Evolutionary conservation across 2,113 vertebrate species (phyloP).

Genomic region (Thamnophis sirtalis): DNA sequence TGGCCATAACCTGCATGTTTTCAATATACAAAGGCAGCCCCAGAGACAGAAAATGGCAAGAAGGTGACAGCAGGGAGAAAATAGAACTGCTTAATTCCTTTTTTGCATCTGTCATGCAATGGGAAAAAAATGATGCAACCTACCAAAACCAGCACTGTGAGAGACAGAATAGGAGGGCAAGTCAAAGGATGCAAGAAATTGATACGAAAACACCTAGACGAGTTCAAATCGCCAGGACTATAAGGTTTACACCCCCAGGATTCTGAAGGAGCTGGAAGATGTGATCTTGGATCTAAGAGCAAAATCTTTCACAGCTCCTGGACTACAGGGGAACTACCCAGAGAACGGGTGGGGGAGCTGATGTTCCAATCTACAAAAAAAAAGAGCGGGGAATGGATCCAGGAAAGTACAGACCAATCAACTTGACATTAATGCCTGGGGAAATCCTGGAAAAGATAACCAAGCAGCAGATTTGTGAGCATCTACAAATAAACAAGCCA

Average conservation of each 20-base stretch:
- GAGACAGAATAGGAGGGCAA: not conserved
- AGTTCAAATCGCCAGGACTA: not conserved
- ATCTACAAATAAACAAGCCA: not conserved
- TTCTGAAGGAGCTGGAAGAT: not conserved
- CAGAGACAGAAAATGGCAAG: not conserved
- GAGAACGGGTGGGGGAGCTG: not conserved
- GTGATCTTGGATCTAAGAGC: not conserved
- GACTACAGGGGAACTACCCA: not conserved
- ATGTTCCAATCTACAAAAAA: not conserved
- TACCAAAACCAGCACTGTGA: not conserved
- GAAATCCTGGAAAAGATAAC: not conserved
- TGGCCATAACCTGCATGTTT: not conserved
- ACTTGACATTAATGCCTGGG: not conserved
- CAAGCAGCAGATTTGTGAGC: not conserved
- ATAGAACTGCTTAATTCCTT: not conserved
- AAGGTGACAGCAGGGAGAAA: not conserved
- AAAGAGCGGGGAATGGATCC: accelerated
- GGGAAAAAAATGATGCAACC: not conserved
- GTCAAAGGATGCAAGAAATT: not conserved
- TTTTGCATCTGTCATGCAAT: not conserved
- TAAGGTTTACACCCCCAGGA: not conserved
- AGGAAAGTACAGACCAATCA: not conserved
- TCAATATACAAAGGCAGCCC: not conserved
- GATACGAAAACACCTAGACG: not conserved
- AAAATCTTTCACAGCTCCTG: not conserved